Base-by-base conservation (phyloP, 1,140 invertebrate species). In the Bemisia tabaci region DNA sequence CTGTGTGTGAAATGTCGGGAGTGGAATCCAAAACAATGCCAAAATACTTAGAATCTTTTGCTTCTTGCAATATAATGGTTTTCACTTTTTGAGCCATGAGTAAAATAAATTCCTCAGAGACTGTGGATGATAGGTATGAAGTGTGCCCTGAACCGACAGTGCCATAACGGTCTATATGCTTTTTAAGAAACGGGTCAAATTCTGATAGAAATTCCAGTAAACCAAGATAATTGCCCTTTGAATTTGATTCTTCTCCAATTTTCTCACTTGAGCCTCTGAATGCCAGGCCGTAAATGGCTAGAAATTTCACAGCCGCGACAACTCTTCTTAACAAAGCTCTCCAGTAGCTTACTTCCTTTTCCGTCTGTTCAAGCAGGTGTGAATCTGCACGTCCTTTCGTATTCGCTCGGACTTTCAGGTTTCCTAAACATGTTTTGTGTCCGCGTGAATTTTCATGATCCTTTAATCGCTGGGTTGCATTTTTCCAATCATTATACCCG, bases 131-230 rank as follows among this genome's bases (percentile, higher is more conserved):
- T 26, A 77, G 67, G 68, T 76, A 77, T 63, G 64, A 69, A 21
- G 71, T 70, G 63, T 66, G 68, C 67, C 74, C 74, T 33, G 25
- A 62, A 60, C 73, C 75, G 60, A 63, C 67, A 72, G 76, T 76
- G 39, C 72, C 73, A 71, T 70, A 74, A 26, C 67, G 60, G 66
- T 65, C 23, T 69, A 76, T 73, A 65, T 78, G 75, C 60, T 72
- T 67, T 12, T 66, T 69, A 63, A 76, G 68, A 67, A 76, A 77
- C 27, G 72, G 71, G 71, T 77, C 74, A 69, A 74, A 76, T 71
- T 75, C 67, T 11, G 72, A 70, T 59, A 75, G 67, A 39, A 76
- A 64, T 69, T 76, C 72, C 58, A 77, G 66, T 59, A 68, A 26
- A 63, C 70, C 70, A 21, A 72, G 58, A 63, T 65, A 75, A 64